Conservation (phyloP, 1,140 invertebrate genomes). For the Macrobrachium nipponense region DNA sequence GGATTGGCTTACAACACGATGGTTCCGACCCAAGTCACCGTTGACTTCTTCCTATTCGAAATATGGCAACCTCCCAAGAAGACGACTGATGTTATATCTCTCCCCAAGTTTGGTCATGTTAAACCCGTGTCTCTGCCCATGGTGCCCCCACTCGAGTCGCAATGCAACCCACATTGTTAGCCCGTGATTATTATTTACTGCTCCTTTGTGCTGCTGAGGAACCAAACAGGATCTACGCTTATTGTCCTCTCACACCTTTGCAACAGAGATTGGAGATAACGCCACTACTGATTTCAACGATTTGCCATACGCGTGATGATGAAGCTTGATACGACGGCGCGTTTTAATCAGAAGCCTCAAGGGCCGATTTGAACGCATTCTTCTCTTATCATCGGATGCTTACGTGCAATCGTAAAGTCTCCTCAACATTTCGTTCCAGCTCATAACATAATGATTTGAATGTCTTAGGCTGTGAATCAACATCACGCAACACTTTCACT, state of each 20-base stretch:
- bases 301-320: neutral
- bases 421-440: too few relatives aligned
- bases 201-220: constrained; percentile 54
- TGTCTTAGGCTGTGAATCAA: too few relatives aligned
- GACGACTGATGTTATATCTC: constrained; percentile 28
- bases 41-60: too few relatives aligned
- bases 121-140: constrained; percentile 40
- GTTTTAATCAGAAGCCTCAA: neutral
- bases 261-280: constrained; percentile 36
- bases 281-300: constrained; percentile 31
- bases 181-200: constrained; percentile 58
- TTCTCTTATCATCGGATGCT: too few relatives aligned
- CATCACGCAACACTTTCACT: too few relatives aligned
- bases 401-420: too few relatives aligned
- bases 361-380: too few relatives aligned
- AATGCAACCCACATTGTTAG: constrained; percentile 53
- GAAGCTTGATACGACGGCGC: neutral
- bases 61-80: constrained; percentile 39
- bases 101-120: constrained; percentile 37
- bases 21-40: too few relatives aligned
- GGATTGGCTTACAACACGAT: too few relatives aligned
- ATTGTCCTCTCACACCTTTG: constrained; percentile 45
- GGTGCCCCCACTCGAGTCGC: constrained; percentile 29
- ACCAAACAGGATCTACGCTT: constrained; percentile 25
- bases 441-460: too few relatives aligned